These are phyloP conservation scores for Gymnoscopelus braueri DNA, from an alignment of 2,797 vertebrate genomes.

Conservation along the genomic window DNA sequence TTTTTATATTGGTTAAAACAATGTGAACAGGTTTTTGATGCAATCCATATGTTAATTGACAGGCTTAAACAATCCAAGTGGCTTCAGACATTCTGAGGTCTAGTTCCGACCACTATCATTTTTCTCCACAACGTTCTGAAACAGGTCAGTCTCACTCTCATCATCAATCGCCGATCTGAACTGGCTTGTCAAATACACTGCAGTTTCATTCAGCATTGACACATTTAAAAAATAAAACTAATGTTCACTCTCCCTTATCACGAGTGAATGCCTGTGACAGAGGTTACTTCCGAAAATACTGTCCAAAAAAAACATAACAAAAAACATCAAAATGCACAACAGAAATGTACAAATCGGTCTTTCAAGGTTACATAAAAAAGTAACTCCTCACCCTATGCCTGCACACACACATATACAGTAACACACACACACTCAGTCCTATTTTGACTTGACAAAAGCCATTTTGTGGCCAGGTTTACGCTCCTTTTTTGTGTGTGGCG, in stretches of 20 bases:
- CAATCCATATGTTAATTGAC: no score
- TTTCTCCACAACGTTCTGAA: no score
- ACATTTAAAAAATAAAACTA: constrained; percentile 10
- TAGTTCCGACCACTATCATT: no score
- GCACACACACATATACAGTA: no score
- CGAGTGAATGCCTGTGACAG: background rate
- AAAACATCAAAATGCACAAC: constrained; percentile 48
- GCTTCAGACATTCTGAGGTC: no score
- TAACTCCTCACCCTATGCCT: background rate
- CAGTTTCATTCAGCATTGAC: constrained; percentile 17
- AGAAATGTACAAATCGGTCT: constrained; percentile 43
- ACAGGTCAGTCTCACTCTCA: no score
- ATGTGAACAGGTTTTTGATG: no score
- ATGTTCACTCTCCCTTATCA: constrained; percentile 20
- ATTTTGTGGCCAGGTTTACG: constrained; percentile 87
- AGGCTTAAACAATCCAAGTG: no score
- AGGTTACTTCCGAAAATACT: background rate
- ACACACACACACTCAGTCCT: constrained; percentile 13
- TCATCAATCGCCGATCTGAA: no score
- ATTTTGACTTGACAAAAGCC: constrained; percentile 89
- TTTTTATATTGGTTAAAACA: no score
- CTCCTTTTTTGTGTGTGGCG: constrained; percentile 68
- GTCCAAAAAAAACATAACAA: constrained; percentile 34
- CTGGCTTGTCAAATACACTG: background rate
- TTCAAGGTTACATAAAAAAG: constrained; percentile 50